Evolutionary conservation across 1,140 invertebrate species (phyloP), one percentile per base, ranked within the genome.

Genomic region (Atta texana): DNA sequence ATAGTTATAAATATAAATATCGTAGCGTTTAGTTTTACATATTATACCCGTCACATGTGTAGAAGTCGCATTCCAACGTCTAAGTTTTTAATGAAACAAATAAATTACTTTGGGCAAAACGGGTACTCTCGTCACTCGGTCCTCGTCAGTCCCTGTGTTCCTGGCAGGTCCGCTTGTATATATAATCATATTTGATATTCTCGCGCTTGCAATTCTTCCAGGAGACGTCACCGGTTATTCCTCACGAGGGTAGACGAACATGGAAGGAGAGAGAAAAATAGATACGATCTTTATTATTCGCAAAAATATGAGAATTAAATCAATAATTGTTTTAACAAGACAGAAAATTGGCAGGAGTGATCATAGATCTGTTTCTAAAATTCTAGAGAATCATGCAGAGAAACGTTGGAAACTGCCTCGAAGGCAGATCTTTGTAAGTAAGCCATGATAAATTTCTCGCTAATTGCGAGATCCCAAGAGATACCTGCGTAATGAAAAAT

Each of bases 1-100:
- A 91, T 92, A 90, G 39, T 90, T 89, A 92, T 91, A 91, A 89
- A 87, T 93, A 93, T 91, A 92, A 91, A 93, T 94, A 95, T 92
- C 92, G 92, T 94, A 94, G 92, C 90, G 92, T 93, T 93, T 95
- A 95, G 94, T 95, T 95, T 95, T 94, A 95, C 94, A 95, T 94
- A 78, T 78, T 94, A 92, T 95, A 94, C 92, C 92, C 91, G 87
- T 93, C 93, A 93, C 93, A 94, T 87, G 91, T 95, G 93, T 95
- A 94, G 94, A 92, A 94, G 91, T 93, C 91, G 94, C 94, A 95
- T 94, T 95, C 94, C 94, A 94, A 90, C 89, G 77, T 91, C 91
- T 95, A 94, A 93, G 92, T 94, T 94, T 93, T 93, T 93, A 93
- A 92, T 92, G 91, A 94, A 89, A 92, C 51, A 91, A 92, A 92